Base-by-base conservation (phyloP, 1,140 invertebrate species). In the Ditylenchus dipsaci region DNA sequence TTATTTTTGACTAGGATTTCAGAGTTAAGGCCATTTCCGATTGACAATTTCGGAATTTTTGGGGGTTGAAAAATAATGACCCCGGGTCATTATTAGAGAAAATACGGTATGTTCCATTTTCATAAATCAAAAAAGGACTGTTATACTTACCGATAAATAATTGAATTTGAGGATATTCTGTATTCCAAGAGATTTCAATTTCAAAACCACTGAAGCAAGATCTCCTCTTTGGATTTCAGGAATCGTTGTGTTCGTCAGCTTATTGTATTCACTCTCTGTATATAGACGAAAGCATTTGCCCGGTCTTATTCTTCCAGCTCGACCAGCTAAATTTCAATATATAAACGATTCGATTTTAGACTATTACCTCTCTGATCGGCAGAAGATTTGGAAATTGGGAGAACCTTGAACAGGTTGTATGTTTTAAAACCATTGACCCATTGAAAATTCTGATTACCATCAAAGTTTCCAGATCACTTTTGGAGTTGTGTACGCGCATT, bases 151-250 rank as follows among this genome's bases (percentile, higher is more conserved):
- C 8, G 86, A 85, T 3, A 86, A 74, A 76, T 87, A 88, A 70
- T 85, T 73, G 78, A 88, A 88, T 61, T 84, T 81, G 8, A 87
- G 74, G 13, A 88, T 87, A 82, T 97, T 97, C 67, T 91, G 88
- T 62, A 99, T 93, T 0, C 95, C 95, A 0, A 99, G 83, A 1
- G 94, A 92, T 86, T 97, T 97, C 9, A 99, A 82, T 82, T 95
- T 92, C 1, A 99, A 83, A 53, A 98, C 87, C 1, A 91, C 89
- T 1, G 88, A 87, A 9, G 91, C 89, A 58, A 98, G 84, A 80
- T 95, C 91, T 58, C 88, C 90, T 27, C 96, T 83, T 74, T 92
- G 90, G 88, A 98, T 94, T 86, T 98, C 94, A 0, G 95, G 93
- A 3, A 91, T 88, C 0, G 90, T 90, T 21, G 87, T 86, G 0